Evolutionary conservation across 2,113 vertebrate genomes (phyloP), one percentile per base, ranked within the genome.

Genomic region (Trochalopteron elliotii): DNA sequence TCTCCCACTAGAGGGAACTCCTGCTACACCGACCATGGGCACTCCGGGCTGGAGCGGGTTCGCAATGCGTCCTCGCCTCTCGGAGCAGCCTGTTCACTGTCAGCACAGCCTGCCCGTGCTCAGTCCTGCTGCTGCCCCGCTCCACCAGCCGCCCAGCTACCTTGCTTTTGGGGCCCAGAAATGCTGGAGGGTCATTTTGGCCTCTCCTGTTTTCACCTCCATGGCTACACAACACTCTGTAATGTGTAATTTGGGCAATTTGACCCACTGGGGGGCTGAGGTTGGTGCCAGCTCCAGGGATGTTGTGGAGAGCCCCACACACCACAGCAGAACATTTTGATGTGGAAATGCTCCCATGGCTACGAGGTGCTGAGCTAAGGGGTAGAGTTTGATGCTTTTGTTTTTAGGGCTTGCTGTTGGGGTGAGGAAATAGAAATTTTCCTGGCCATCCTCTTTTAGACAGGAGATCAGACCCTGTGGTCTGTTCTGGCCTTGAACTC

Each of bases 1-100:
- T 91, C 75, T 79, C 86, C 95, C 96, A n/a, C 96, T 96, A 97
- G 96, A 93, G 96, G 96, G 96, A 79, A 90, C 90, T 95, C 72
- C 96, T 95, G 96, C 90, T 68, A 87, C 93, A 87, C 53, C 76
- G 20, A 9, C 57, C 75, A 2, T 15, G 37, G 68, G 0, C 71
- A 4, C 18, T 63, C 30, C 4, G 56, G 56, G 49, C 56, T 78
- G 60, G 27, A 10, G 25, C 12, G 18, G 50, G 55, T 87, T 93
- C 28, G 23, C 90, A 88, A 16, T 71, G 90, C 24, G 15, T 93
- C 92, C 71, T 30, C 93, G 44, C 77, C 63, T 47, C 72, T 27
- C 1, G 1, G 47, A 88, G 53, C 65, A 14, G 83, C 24, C 68
- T 71, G 44, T 5, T 75, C 60, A 1, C 5, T 47, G 81, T 4